Conservation (phyloP, 2,888 invertebrate species). For the Nemotelus pantherinus region DNA sequence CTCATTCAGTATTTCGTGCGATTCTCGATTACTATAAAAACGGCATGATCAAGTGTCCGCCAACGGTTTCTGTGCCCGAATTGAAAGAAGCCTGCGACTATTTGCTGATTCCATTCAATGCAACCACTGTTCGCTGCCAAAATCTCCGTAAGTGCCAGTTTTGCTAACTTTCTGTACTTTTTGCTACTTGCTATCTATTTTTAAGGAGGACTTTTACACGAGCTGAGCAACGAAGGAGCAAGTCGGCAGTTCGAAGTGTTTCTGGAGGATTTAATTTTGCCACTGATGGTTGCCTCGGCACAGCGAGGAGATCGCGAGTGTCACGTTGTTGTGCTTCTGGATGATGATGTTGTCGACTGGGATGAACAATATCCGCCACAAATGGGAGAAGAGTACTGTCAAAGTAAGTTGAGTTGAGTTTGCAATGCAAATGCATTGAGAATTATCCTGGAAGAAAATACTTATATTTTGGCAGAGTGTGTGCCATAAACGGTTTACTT, state of each 20-base stretch:
- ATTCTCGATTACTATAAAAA: conserved; percentile 95
- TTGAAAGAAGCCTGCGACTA: conserved; percentile 98
- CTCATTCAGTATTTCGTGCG: conserved; percentile 92
- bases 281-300: conserved; percentile 94
- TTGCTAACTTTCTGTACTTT: conserved; percentile 22
- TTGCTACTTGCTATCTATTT: conserved; percentile 13
- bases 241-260: conserved; percentile 96
- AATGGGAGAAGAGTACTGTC: conserved; percentile 99
- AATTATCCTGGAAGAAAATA: too few relatives aligned
- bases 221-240: conserved; percentile 99
- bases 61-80: conserved; percentile 95
- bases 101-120: conserved; percentile 96
- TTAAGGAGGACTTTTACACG: conserved; percentile 90
- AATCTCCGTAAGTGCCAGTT: conserved; percentile 82
- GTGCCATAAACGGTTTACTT: too few relatives aligned
- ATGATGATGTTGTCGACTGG: conserved; percentile 97
- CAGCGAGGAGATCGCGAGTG: conserved; percentile 97
- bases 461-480: too few relatives aligned
- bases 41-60: conserved; percentile 92
- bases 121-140: conserved; percentile 93
- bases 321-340: conserved; percentile 94
- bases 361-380: conserved; percentile 99
- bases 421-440: too few relatives aligned
- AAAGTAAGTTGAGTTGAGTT: conserved; percentile 70
- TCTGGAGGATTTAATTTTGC: conserved; percentile 93